Evolutionary conservation across 1,140 invertebrate species (phyloP), one percentile per base, ranked within the genome.

Genomic region (Aphaenogaster floridana): DNA sequence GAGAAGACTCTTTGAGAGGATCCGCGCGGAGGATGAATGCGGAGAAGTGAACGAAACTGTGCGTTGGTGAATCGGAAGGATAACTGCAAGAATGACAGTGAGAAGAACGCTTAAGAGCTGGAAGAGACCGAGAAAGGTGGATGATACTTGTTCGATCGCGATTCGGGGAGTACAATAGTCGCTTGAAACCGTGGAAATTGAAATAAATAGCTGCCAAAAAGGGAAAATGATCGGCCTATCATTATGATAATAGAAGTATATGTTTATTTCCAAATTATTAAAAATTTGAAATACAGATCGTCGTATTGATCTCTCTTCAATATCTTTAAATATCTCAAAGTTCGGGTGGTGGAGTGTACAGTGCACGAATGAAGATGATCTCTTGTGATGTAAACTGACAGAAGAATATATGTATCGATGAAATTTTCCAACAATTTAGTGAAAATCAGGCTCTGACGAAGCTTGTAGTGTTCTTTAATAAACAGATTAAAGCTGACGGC

Each of bases 281-380:
- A 57, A 54, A 71, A 15, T 80, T 52, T 39, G 11, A 39, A 42
- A 59, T 42, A 52, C 39, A 34, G 13, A 36, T 83, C 8, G 36
- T 66, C 21, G 8, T 42, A 28, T 39, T 54, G 63, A 59, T 71
- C 21, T 69, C 21, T 54, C 13, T 52, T 81, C 21, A 28, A 45
- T n/a, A 81, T 5, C 42, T 59, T 11, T 9, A 50, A 76, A 45
- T 34, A 86, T 86, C 13, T 57, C 15, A 8, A 59, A 69, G 57
- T 52, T 77, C 57, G 71, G 64, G 50, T 78, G 63, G 77, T 89
- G 76, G 54, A 66, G 88, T 90, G 89, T 77, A 34, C 54, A 21
- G 88, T 90, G 89, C 63, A 71, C 63, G 84, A 59, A 66, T 34
- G 42, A 57, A 11, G 57, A 84, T 84, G 13, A 59, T 84, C n/a